Conservation (phyloP, 1,140 invertebrate genomes). For the Ptiloglossa arizonensis region DNA sequence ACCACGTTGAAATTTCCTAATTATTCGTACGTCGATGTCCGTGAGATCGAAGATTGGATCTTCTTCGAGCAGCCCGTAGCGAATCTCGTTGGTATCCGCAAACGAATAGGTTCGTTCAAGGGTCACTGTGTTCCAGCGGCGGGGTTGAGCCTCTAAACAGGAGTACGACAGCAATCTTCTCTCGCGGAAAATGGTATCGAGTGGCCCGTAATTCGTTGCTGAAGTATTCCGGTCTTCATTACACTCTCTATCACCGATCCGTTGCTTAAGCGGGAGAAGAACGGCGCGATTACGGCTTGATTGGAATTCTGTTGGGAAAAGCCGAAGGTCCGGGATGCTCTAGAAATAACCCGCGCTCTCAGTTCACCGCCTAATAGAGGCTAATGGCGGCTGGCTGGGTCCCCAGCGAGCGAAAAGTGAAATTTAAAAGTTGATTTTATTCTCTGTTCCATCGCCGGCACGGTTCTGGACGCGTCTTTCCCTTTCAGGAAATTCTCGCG, state of each 20-base stretch:
- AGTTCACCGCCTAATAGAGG: constrained; percentile 4
- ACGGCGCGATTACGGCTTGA: constrained; percentile 5
- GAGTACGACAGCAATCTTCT: background rate
- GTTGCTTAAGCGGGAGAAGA: background rate
- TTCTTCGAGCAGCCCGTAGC: no score
- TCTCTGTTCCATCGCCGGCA: background rate
- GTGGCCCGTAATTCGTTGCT: background rate
- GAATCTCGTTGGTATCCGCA: no score
- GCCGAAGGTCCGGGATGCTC: background rate
- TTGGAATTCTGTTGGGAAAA: background rate
- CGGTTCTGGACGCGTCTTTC: background rate
- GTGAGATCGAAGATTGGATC: no score
- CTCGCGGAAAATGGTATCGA: no score
- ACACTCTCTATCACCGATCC: background rate
- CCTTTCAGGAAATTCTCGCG: background rate
- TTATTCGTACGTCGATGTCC: no score
- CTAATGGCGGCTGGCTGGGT: background rate
- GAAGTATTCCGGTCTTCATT: constrained; percentile 7
- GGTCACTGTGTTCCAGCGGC: no score
- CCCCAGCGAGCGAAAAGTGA: no score
- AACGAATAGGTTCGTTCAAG: no score
- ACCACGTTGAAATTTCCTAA: no score
- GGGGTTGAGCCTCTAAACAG: background rate
- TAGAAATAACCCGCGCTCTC: background rate
- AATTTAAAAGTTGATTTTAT: background rate